These are phyloP conservation scores for Psix sp. DNA, from an alignment of 1,140 invertebrate genomes.

Conservation along the genomic window DNA sequence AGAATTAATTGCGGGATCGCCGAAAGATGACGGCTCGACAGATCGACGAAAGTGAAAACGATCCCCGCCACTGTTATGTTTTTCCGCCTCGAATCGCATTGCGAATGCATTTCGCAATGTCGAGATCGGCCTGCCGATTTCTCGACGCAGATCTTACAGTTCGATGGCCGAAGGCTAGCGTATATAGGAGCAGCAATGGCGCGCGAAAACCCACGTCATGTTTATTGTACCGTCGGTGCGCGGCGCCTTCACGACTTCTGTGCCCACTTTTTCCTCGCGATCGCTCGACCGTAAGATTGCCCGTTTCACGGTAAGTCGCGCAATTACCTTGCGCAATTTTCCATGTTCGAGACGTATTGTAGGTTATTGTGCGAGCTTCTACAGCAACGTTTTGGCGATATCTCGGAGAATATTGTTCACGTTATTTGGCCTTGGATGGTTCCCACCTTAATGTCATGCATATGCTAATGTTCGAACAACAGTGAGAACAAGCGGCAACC, in stretches of 20 bases:
- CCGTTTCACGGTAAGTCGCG: slow-evolving; percentile 66
- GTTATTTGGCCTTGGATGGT: too few species aligned
- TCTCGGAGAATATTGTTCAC: too few species aligned
- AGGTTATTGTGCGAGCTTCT: slow-evolving; percentile 25
- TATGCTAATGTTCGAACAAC: too few species aligned
- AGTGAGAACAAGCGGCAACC: too few species aligned
- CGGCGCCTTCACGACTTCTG: slow-evolving; percentile 59
- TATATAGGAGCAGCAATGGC: slow-evolving; percentile 7
- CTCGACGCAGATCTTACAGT: slow-evolving; percentile 37
- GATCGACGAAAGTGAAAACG: slow-evolving; percentile 1
- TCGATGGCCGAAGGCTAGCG: slow-evolving; percentile 32
- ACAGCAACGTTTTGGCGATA: too few species aligned
- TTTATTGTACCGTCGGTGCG: slow-evolving; percentile 45
- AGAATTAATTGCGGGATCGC: slow-evolving; percentile 35
- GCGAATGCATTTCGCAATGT: slow-evolving; percentile 27
- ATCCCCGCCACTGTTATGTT: neutral
- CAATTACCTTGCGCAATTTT: slow-evolving; percentile 71
- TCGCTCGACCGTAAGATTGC: slow-evolving; percentile 63
- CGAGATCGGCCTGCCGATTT: slow-evolving; percentile 36
- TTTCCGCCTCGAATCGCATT: neutral
- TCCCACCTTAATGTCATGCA: too few species aligned
- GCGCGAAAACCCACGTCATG: slow-evolving; percentile 23
- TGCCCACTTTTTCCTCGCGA: slow-evolving; percentile 60
- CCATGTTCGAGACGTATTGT: slow-evolving; percentile 27
- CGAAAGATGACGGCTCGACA: slow-evolving; percentile 30